Base-by-base conservation (phyloP, 2,113 vertebrate species). In the Pavo muticus region DNA sequence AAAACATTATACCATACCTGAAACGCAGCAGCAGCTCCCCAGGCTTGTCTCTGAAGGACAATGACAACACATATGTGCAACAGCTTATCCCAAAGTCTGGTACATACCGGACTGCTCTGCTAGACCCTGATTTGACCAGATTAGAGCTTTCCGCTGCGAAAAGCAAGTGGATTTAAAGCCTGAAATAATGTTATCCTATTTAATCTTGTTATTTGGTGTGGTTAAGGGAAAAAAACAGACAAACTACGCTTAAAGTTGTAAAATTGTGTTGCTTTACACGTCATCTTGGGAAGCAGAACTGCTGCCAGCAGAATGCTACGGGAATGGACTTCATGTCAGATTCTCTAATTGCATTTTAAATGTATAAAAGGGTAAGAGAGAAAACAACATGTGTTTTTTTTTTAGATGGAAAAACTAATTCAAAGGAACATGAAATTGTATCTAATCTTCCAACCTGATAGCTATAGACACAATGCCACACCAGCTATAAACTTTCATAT, bases 51-150 rank as follows among this genome's bases (percentile, higher is more conserved):
- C 84, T 35, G 59, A 81, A 87, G 84, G 72, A 91, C 91, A 95
- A 59, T 76, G 91, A 95, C 89, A 91, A 85, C 81, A 83, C 84
- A 95, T 83, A 92, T 85, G 94, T 89, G 71, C 93, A 95, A 91
- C 89, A 92, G 91, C 44, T 95, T 96, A 95, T 78, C 88, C 60
- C 42, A 48, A 91, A 79, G 48, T 87, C 84, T 94, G 68, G 71
- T 80, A 89, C 81, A 50, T 14, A 85, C 54, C 67, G 63, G 73
- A 92, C 89, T 82, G 60, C 29, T 73, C 78, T 76, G 72, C 60
- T 90, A 88, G 69, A 81, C 71, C n/a, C 71, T 37, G 71, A 88
- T 85, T 77, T 61, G 45, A 81, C 56, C 82, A 91, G 94, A 97
- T 94, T 91, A 95, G 56, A 80, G 84, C 35, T 74, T 83, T 94